phyloP scores from a whole-genome alignment of 2,797 vertebrate genomes.

The Xerus rutilus region DNA sequence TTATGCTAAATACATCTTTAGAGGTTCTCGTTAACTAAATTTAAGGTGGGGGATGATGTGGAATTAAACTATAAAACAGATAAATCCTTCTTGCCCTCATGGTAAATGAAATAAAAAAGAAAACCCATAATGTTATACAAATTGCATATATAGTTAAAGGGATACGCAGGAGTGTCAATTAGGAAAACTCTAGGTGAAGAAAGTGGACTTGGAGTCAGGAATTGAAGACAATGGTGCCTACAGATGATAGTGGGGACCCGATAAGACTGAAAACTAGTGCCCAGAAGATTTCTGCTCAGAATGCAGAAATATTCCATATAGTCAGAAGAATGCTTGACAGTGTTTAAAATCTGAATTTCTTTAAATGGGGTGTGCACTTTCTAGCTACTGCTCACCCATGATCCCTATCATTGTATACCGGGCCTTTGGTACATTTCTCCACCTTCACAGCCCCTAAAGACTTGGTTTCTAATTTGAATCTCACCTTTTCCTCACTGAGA shows the following conservation, averaged over 20 bases:
- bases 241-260: background rate
- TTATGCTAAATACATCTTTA: background rate
- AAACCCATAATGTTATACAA: background rate
- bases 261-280: background rate
- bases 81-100: background rate
- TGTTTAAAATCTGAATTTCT: background rate
- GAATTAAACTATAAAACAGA: slow-evolving; percentile 23
- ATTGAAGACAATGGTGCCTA: background rate
- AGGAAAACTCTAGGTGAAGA: background rate
- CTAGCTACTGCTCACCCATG: background rate
- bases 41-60: background rate
- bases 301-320: background rate
- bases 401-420: too few species aligned
- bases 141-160: background rate
- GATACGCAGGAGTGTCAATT: background rate
- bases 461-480: background rate
- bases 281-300: background rate
- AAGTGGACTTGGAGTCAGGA: background rate
- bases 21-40: background rate
- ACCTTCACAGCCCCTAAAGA: background rate
- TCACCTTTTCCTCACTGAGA: background rate
- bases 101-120: background rate
- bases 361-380: background rate
- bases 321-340: background rate
- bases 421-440: background rate